A percentile compares a stretch with the other conserved stretches of the same genome.
Evolutionary conservation across 2,888 invertebrate species (phyloP).

Genomic region (Pollenia angustigena): DNA sequence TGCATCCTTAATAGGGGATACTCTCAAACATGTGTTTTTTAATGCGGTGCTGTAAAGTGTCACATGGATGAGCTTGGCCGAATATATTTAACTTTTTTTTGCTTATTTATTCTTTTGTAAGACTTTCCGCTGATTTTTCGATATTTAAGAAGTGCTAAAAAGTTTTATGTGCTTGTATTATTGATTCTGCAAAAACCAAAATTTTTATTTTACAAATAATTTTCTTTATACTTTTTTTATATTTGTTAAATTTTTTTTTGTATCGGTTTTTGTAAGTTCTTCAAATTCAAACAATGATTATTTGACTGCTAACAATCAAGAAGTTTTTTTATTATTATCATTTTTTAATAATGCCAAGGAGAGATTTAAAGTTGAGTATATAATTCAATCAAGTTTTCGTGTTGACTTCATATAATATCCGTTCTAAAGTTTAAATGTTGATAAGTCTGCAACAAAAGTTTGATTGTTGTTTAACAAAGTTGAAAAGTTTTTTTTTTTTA

Average conservation of each 20-base stretch:
- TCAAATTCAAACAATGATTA: not conserved
- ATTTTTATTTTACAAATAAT: not conserved
- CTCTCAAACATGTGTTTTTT: too few relatives aligned
- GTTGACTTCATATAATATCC: constrained; percentile 13
- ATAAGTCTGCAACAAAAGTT: too few relatives aligned
- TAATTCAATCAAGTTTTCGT: constrained; percentile 4
- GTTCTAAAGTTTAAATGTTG: not conserved
- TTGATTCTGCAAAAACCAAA: not conserved
- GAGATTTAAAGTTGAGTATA: too few relatives aligned
- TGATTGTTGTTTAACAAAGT: too few relatives aligned
- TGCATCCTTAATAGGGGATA: too few relatives aligned
- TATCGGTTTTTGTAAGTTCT: not conserved
- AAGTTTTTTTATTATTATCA: not conserved
- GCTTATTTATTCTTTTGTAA: not conserved
- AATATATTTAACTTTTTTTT: not conserved
- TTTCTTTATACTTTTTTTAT: not conserved
- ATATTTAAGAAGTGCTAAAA: not conserved
- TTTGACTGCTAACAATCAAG: not conserved
- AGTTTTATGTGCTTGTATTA: not conserved
- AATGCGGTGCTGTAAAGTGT: too few relatives aligned
- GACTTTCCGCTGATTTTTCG: not conserved
- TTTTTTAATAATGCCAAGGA: constrained; percentile 1
- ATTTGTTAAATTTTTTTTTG: not conserved
- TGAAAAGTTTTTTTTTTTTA: too few relatives aligned
- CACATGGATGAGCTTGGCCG: too few relatives aligned